Evolutionary conservation across 2,888 invertebrate species (phyloP).

Genomic region (Andrena fulva): DNA sequence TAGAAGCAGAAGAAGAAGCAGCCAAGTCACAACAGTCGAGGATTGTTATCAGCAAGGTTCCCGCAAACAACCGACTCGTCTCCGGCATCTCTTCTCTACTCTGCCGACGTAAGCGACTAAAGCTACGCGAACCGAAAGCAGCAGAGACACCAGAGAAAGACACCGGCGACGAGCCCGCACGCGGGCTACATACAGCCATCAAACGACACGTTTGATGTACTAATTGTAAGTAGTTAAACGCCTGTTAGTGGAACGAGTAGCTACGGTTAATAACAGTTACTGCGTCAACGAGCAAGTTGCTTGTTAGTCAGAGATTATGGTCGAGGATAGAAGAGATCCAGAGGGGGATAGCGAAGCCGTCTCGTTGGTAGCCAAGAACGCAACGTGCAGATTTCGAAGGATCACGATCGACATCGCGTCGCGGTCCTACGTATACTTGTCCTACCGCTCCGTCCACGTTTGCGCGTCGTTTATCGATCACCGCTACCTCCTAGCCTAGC

Average conservation of each 20-base stretch:
- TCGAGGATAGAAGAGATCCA: slow-evolving; percentile 2
- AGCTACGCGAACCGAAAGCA: not conserved
- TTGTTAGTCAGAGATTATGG: slow-evolving; percentile 20
- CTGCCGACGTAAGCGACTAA: not conserved
- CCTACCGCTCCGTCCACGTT: not conserved
- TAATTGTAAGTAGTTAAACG: too few species aligned
- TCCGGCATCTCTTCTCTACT: too few species aligned
- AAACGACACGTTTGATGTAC: not conserved
- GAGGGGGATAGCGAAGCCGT: slow-evolving; percentile 13
- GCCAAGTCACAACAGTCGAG: not conserved
- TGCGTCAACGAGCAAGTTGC: slow-evolving; percentile 28
- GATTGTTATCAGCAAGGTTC: not conserved
- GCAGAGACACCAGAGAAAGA: not conserved
- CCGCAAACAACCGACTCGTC: not conserved
- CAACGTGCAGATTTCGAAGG: too few species aligned
- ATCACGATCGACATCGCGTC: not conserved
- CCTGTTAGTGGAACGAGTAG: slow-evolving; percentile 22
- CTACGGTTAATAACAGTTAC: slow-evolving; percentile 29
- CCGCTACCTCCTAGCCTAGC: too few species aligned
- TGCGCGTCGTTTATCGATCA: not conserved
- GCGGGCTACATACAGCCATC: not conserved
- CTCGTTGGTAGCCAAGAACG: not conserved
- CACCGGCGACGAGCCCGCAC: not conserved
- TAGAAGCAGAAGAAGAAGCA: not conserved
- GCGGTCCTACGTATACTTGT: not conserved